phyloP scores from a whole-genome alignment of 2,888 invertebrate species.

The Dynastes tityus region DNA sequence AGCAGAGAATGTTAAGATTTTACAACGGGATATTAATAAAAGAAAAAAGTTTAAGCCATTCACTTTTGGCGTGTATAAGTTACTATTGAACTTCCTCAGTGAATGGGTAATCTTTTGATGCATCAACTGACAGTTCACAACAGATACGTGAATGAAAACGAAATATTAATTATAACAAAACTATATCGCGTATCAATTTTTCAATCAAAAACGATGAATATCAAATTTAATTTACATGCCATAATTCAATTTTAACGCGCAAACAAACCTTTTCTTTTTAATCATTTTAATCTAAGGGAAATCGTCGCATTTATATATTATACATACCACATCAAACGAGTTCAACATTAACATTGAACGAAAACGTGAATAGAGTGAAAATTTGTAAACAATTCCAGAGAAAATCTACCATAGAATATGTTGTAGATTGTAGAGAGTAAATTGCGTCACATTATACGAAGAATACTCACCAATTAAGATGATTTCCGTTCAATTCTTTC shows the following conservation, averaged over 20 bases:
- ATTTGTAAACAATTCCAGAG: slow-evolving; percentile 10
- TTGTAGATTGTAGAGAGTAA: neutral
- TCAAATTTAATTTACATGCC: neutral
- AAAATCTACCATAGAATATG: neutral
- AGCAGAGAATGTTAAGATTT: neutral
- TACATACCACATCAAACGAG: neutral
- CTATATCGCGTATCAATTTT: neutral
- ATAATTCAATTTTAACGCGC: neutral
- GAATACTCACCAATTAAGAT: neutral
- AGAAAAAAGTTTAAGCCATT: neutral
- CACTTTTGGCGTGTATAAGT: neutral
- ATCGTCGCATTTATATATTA: neutral
- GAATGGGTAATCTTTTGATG: neutral
- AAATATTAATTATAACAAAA: neutral
- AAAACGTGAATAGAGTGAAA: neutral
- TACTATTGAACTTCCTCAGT: neutral
- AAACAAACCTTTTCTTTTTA: neutral
- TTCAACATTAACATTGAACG: neutral
- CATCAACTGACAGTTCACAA: neutral
- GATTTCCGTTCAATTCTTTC: neutral
- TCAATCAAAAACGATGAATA: neutral
- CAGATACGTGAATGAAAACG: too few species aligned
- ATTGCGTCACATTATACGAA: neutral
- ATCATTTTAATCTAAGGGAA: neutral
- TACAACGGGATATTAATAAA: neutral